Evolutionary conservation across 1,140 invertebrate species (phyloP).

Genomic region (Panagrolaimus sp.): DNA sequence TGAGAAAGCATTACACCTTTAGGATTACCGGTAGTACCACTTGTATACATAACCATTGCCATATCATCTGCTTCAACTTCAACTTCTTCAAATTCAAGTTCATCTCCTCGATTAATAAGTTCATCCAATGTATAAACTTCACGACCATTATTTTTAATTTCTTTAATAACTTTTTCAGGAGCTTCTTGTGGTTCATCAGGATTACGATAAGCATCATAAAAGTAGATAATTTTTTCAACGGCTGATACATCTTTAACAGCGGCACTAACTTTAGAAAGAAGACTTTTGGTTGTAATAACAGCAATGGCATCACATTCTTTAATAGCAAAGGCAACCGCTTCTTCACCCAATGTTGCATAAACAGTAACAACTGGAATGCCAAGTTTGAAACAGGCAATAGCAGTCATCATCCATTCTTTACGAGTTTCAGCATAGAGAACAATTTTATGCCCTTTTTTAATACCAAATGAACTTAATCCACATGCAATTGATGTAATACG

Average conservation of each 20-base stretch:
- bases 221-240: conserved; percentile 52
- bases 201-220: conserved; percentile 34
- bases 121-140: conserved; percentile 51
- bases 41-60: conserved; percentile 93
- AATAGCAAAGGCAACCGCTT: conserved; percentile 86
- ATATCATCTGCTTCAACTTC: conserved; percentile 66
- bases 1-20: conserved; percentile 71
- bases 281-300: conserved; percentile 52
- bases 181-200: conserved; percentile 22
- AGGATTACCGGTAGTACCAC: conserved; percentile 82
- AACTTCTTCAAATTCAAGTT: conserved; percentile 77
- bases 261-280: conserved; percentile 45
- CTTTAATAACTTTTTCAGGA: conserved; percentile 64
- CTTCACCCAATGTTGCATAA: conserved; percentile 90
- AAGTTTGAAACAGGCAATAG: conserved; percentile 85
- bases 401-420: conserved; percentile 90
- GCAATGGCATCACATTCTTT: conserved; percentile 84
- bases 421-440: conserved; percentile 94
- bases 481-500: conserved; percentile 72
- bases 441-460: conserved; percentile 69
- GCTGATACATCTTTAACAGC: conserved; percentile 34
- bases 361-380: conserved; percentile 89
- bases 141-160: conserved; percentile 63
- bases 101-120: conserved; percentile 63
- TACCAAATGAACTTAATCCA: conserved; percentile 68